These are phyloP conservation scores for Drosophila dives DNA, from an alignment of 2,888 invertebrate genomes.

Conservation along the genomic window DNA sequence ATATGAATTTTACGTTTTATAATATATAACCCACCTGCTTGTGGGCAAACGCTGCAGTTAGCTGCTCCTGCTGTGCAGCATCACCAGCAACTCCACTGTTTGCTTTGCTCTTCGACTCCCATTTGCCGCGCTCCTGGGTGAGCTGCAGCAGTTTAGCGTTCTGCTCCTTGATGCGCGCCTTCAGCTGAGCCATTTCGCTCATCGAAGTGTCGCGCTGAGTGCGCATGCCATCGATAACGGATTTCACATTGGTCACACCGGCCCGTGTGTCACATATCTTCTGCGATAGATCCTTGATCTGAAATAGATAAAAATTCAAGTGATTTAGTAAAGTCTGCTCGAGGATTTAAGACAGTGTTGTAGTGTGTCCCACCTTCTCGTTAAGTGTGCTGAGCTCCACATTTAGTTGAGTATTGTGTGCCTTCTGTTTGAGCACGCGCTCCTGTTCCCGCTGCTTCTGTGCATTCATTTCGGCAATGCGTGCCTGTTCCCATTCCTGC, in stretches of 20 bases:
- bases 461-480: slow-evolving; percentile 93
- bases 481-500: slow-evolving; percentile 97
- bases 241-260: slow-evolving; percentile 95
- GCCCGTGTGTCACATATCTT: slow-evolving; percentile 93
- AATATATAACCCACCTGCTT: slow-evolving; percentile 85
- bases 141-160: slow-evolving; percentile 92
- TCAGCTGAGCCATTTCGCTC: slow-evolving; percentile 93
- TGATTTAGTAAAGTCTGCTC: neutral
- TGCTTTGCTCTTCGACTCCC: slow-evolving; percentile 88
- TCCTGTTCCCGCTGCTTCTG: slow-evolving; percentile 94
- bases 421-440: slow-evolving; percentile 93
- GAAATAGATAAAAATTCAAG: slow-evolving; percentile 58
- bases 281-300: slow-evolving; percentile 91
- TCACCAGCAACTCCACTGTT: slow-evolving; percentile 78
- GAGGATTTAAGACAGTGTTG: neutral
- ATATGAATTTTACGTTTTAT: neutral
- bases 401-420: slow-evolving; percentile 92
- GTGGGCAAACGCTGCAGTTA: slow-evolving; percentile 88
- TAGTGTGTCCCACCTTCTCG: slow-evolving; percentile 77
- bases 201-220: slow-evolving; percentile 96
- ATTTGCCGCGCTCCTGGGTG: slow-evolving; percentile 92
- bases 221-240: slow-evolving; percentile 98
- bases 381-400: slow-evolving; percentile 90
- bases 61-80: slow-evolving; percentile 86
- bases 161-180: slow-evolving; percentile 92